A percentile compares a stretch with the other conserved stretches of the same genome.
Evolutionary conservation across 2,888 invertebrate species (phyloP).

Genomic region (Amorpha juglandis): DNA sequence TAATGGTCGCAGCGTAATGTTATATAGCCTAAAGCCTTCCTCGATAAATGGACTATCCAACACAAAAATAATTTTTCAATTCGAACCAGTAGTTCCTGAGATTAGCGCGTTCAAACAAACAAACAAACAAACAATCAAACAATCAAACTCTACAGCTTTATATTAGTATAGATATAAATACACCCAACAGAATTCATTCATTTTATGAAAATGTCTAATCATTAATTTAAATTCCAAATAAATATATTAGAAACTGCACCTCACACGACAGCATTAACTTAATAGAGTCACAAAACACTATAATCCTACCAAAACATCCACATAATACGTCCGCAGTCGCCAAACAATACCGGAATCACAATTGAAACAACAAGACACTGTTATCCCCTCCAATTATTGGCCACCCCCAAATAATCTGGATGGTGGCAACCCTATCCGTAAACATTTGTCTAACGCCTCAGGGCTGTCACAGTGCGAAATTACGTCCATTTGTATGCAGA

Average conservation of each 20-base stretch:
- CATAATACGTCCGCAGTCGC: neutral
- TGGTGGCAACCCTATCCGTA: conserved; percentile 54
- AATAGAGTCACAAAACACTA: neutral
- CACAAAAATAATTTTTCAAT: too few relatives aligned
- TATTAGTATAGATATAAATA: too few relatives aligned
- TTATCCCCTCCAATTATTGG: conserved; percentile 21
- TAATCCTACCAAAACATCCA: neutral
- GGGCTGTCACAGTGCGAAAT: conserved; percentile 77
- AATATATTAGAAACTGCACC: neutral
- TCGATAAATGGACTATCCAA: too few relatives aligned
- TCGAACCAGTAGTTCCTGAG: too few relatives aligned
- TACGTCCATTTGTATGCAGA: conserved; percentile 81
- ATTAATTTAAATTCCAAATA: neutral
- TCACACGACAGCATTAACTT: neutral
- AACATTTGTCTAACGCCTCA: conserved; percentile 75
- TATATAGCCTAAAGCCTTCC: too few relatives aligned
- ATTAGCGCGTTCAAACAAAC: too few relatives aligned
- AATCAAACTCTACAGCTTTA: too few relatives aligned
- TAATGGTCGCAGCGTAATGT: too few relatives aligned
- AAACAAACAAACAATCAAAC: too few relatives aligned
- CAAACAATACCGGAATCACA: conserved; percentile 11
- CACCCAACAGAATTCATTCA: too few relatives aligned
- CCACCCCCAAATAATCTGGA: conserved; percentile 24
- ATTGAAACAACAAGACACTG: conserved; percentile 23
- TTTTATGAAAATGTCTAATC: too few relatives aligned